Conservation (phyloP, 2,797 vertebrate species). For the Malurus splendens region DNA sequence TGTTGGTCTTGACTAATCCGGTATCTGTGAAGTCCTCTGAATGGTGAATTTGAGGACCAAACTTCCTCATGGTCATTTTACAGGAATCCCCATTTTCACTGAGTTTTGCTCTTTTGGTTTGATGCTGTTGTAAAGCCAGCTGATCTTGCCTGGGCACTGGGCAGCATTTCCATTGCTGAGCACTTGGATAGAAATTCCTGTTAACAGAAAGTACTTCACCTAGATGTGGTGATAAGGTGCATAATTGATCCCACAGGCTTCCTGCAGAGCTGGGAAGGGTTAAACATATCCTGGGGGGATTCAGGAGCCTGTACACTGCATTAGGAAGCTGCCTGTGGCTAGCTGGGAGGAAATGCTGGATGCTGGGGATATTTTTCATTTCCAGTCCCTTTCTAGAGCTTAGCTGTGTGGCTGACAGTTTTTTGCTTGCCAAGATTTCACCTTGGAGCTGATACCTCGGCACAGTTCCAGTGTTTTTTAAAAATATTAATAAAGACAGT, state of each 20-base stretch:
- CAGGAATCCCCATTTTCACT: neutral
- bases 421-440: neutral
- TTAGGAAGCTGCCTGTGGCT: neutral
- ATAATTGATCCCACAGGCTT: neutral
- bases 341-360: neutral
- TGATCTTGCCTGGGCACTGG: neutral
- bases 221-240: neutral
- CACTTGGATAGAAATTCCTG: neutral
- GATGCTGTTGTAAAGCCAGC: neutral
- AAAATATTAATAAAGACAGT: neutral
- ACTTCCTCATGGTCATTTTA: neutral
- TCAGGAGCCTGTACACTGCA: neutral
- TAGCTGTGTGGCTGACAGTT: neutral
- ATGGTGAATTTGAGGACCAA: neutral
- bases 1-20: neutral
- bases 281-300: neutral
- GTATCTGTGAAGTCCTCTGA: neutral
- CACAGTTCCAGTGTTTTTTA: neutral
- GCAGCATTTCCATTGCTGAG: neutral
- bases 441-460: neutral
- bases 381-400: neutral
- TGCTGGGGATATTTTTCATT: neutral
- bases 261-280: neutral
- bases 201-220: neutral
- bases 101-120: neutral